A percentile compares a stretch with the other conserved stretches of the same genome.
These are phyloP conservation scores for Aplochiton taeniatus DNA, from an alignment of 2,797 vertebrate species.

Conservation along the genomic window DNA sequence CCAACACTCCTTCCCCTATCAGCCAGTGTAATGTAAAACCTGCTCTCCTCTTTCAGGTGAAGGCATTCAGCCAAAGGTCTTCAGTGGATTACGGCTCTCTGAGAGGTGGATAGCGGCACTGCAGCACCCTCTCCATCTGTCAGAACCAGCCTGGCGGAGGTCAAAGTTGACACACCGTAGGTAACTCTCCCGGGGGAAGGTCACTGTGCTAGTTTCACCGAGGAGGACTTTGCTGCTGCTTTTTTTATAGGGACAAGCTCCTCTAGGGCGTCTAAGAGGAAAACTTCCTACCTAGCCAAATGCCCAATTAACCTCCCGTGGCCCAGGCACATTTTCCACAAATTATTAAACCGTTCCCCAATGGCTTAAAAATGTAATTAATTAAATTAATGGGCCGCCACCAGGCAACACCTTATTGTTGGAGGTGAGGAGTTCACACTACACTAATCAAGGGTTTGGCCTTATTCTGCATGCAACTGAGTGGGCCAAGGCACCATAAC, in stretches of 20 bases:
- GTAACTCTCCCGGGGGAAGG: slow-evolving; percentile 52
- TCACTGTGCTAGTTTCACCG: slow-evolving; percentile 71
- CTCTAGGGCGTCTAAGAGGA: slow-evolving; percentile 62
- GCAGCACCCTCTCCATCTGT: slow-evolving; percentile 42
- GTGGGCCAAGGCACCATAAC: slow-evolving; percentile 52
- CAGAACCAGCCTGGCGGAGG: slow-evolving; percentile 37
- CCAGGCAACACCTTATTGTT: slow-evolving; percentile 65
- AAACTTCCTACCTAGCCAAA: slow-evolving; percentile 64
- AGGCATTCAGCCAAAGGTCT: neutral
- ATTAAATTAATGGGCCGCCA: slow-evolving; percentile 68
- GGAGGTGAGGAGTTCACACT: slow-evolving; percentile 63
- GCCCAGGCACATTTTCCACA: slow-evolving; percentile 73
- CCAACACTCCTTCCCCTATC: slow-evolving; percentile 36
- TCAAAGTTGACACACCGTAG: slow-evolving; percentile 47
- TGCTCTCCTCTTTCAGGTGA: slow-evolving; percentile 15
- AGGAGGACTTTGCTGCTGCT: slow-evolving; percentile 61
- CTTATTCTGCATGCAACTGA: slow-evolving; percentile 59
- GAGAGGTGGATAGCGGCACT: slow-evolving; percentile 5
- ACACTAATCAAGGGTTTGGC: slow-evolving; percentile 67
- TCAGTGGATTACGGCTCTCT: slow-evolving; percentile 29
- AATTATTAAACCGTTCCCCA: slow-evolving; percentile 73
- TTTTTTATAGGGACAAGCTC: slow-evolving; percentile 65
- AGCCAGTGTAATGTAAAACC: slow-evolving; percentile 19
- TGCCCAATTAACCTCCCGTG: slow-evolving; percentile 79
- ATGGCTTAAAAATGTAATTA: slow-evolving; percentile 69